Percentiles rank a stretch among this genome's conserved stretches.
phyloP scores from a whole-genome alignment of 2,113 vertebrate species.

The Rhinolophus ferrumequinum region DNA sequence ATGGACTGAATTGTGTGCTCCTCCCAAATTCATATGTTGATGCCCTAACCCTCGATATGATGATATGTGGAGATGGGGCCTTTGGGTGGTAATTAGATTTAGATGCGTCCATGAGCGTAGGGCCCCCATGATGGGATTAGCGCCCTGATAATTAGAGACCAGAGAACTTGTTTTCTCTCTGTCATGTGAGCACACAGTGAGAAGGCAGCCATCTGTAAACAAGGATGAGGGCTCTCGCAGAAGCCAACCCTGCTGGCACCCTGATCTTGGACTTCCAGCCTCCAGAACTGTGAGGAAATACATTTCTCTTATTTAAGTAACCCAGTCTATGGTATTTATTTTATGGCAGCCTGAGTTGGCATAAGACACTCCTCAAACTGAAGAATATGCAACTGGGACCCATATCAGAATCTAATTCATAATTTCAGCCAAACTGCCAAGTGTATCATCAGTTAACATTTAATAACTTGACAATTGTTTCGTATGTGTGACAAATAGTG shows the following conservation, averaged over 20 bases:
- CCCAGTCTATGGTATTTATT: neutral
- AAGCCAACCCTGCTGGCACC: neutral
- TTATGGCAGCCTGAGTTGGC: neutral
- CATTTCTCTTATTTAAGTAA: neutral
- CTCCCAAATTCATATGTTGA: neutral
- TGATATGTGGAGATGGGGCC: neutral
- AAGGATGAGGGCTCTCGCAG: neutral
- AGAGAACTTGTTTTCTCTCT: neutral
- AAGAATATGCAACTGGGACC: neutral
- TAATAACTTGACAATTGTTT: neutral
- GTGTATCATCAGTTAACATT: neutral
- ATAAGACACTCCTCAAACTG: neutral
- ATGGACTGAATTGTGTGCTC: neutral
- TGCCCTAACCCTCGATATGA: neutral
- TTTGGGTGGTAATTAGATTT: neutral
- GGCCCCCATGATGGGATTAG: neutral
- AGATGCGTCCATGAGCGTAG: neutral
- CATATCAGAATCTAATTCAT: constrained; percentile 8
- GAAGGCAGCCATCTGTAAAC: neutral
- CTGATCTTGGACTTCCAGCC: neutral
- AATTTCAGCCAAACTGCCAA: constrained; percentile 29
- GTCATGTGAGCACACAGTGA: neutral
- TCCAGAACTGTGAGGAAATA: neutral
- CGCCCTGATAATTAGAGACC: neutral
- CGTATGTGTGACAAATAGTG: neutral